Conservation (phyloP, 2,888 invertebrate species). For the Polymixis lichenea region DNA sequence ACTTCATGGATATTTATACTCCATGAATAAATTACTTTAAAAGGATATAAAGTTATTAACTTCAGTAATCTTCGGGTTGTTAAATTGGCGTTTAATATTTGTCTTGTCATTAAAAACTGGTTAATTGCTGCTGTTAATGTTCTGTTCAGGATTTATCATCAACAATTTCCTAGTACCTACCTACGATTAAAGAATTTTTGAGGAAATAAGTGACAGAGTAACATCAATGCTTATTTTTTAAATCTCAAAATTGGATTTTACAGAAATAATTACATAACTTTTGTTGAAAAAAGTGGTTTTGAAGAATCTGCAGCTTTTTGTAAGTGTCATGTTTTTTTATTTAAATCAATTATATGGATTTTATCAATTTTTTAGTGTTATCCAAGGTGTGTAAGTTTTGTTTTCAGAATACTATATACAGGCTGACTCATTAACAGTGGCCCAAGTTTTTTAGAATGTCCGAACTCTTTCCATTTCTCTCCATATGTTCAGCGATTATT, state of each 20-base stretch:
- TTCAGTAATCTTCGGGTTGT: constrained; percentile 9
- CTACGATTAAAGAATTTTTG: not conserved
- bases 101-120: constrained; percentile 21
- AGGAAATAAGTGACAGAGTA: constrained; percentile 4
- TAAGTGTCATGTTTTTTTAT: not conserved
- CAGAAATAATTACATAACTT: constrained; percentile 41
- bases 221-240: not conserved
- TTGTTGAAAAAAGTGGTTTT: constrained; percentile 1
- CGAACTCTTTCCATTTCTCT: too few relatives aligned
- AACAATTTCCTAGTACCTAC: not conserved
- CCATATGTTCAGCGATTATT: too few relatives aligned
- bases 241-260: constrained; percentile 3
- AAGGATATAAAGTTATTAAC: constrained; percentile 52
- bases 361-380: not conserved
- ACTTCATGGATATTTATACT: too few relatives aligned
- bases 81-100: constrained; percentile 41
- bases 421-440: not conserved
- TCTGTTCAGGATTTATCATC: constrained; percentile 17
- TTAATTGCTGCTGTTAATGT: constrained; percentile 27
- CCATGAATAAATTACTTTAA: constrained; percentile 3
- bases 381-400: not conserved
- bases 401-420: not conserved
- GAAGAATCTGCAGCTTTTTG: not conserved
- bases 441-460: not conserved
- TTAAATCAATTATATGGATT: not conserved